These are phyloP conservation scores for Pseudomyrmex flavicornis DNA, from an alignment of 1,140 invertebrate species.

Conservation along the genomic window DNA sequence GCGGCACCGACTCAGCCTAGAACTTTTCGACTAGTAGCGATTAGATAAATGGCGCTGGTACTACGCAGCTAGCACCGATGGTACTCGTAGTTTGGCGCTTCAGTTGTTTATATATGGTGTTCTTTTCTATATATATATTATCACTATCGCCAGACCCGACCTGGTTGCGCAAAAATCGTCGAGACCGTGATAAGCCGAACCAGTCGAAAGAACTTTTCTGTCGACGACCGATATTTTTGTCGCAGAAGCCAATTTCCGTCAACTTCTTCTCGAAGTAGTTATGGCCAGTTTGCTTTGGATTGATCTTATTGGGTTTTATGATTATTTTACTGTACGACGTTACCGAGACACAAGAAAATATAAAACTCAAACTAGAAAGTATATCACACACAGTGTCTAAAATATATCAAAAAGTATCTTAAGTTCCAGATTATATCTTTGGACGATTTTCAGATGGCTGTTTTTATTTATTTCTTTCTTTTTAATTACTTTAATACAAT, in stretches of 20 bases:
- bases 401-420: too few species aligned
- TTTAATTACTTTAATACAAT: too few species aligned
- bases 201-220: conserved; percentile 18
- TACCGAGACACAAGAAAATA: background rate
- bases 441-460: background rate
- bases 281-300: background rate
- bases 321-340: background rate
- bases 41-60: conserved; percentile 81
- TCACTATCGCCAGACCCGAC: conserved; percentile 77
- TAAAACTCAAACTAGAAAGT: too few species aligned
- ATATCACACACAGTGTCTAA: too few species aligned
- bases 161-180: conserved; percentile 64
- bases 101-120: conserved; percentile 82
- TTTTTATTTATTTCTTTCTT: background rate
- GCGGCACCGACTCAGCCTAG: conserved; percentile 77
- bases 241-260: background rate
- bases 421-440: too few species aligned
- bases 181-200: background rate
- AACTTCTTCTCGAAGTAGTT: background rate
- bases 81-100: conserved; percentile 82
- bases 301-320: background rate
- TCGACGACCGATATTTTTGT: conserved; percentile 45
- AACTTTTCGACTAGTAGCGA: conserved; percentile 76
- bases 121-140: conserved; percentile 77
- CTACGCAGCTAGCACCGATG: conserved; percentile 79